Evolutionary conservation across 2,113 vertebrate species (phyloP).

Genomic region (Aix galericulata): DNA sequence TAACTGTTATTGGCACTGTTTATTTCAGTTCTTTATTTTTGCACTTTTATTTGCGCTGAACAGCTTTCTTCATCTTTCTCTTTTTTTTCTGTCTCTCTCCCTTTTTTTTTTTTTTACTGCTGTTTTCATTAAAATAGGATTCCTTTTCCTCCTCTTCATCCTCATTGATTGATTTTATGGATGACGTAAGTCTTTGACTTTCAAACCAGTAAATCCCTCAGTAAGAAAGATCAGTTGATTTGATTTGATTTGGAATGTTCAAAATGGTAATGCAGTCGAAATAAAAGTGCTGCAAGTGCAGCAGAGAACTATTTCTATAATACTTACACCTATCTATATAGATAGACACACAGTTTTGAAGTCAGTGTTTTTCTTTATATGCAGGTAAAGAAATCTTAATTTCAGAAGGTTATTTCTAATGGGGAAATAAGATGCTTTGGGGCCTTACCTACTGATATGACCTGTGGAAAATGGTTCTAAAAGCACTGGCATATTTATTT

Average conservation of each 20-base stretch:
- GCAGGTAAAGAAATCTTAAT: background rate
- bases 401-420: background rate
- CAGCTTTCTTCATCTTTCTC: slow-evolving; percentile 76
- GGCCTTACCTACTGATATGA: background rate
- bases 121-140: slow-evolving; percentile 88
- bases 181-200: slow-evolving; percentile 91
- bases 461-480: background rate
- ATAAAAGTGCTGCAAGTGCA: slow-evolving; percentile 37
- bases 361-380: background rate
- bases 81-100: slow-evolving; percentile 73
- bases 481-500: background rate
- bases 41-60: slow-evolving; percentile 74
- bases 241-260: slow-evolving; percentile 70
- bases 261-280: slow-evolving; percentile 68
- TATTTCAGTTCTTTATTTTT: slow-evolving; percentile 74
- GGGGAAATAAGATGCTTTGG: background rate
- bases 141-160: slow-evolving; percentile 94
- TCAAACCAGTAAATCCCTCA: slow-evolving; percentile 73
- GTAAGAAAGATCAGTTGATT: slow-evolving; percentile 66
- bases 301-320: background rate
- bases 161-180: slow-evolving; percentile 98
- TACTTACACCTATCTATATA: background rate
- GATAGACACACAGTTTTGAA: background rate
- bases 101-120: slow-evolving; percentile 79
- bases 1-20: slow-evolving; percentile 60